Conservation (phyloP, 2,113 vertebrate genomes). For the Phodopus roborovskii region DNA sequence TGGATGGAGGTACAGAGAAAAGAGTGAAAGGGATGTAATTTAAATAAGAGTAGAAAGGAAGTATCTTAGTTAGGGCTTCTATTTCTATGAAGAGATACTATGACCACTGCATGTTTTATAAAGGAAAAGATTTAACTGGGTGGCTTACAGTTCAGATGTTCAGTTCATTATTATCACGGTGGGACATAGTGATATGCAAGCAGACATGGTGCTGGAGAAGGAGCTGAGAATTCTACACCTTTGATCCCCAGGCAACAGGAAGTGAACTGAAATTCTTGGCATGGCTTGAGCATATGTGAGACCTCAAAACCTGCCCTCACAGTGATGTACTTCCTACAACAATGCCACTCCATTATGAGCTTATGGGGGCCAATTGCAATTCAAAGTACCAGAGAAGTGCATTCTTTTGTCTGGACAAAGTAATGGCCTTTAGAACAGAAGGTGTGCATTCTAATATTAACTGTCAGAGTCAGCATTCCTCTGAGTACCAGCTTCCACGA, state of each 20-base stretch:
- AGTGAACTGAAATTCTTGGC: not conserved
- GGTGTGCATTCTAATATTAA: not conserved
- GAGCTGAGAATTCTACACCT: not conserved
- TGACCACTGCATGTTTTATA: not conserved
- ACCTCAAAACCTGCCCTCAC: not conserved
- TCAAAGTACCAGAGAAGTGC: not conserved
- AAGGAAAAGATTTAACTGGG: not conserved
- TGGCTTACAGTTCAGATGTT: not conserved
- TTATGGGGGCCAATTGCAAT: not conserved
- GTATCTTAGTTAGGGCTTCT: not conserved
- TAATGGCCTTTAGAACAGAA: not conserved
- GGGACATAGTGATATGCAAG: not conserved
- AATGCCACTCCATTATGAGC: no score
- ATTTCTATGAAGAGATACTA: not conserved
- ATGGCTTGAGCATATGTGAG: not conserved
- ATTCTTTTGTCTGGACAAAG: not conserved
- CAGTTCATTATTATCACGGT: not conserved
- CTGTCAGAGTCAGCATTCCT: not conserved
- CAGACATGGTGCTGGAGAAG: not conserved
- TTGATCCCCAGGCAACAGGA: not conserved
- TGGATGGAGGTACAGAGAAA: not conserved
- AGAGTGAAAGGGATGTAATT: not conserved
- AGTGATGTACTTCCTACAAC: not conserved
- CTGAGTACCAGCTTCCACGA: not conserved
- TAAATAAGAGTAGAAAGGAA: not conserved